phyloP scores from a whole-genome alignment of 2,888 invertebrate genomes.

The Ctena decussata region DNA sequence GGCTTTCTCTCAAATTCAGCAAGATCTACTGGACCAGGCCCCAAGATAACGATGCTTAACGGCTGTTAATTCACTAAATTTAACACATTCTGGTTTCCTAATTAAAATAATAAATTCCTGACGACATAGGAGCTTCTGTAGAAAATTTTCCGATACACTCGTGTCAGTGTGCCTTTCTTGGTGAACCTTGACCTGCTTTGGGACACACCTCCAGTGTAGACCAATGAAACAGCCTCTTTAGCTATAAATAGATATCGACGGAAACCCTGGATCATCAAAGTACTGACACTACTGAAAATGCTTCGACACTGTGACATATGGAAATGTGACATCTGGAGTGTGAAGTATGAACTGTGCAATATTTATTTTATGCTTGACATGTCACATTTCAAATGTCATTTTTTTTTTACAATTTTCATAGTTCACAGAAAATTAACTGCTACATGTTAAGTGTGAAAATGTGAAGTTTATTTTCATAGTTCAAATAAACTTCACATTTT shows the following conservation, averaged over 20 bases:
- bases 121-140: neutral
- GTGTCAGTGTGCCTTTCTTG: conserved; percentile 9
- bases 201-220: conserved; percentile 60
- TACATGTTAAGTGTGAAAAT: no score
- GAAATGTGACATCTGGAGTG: no score
- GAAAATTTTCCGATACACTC: conserved; percentile 1
- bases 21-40: neutral
- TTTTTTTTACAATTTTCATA: no score
- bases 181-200: neutral
- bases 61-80: neutral
- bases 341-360: no score
- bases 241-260: conserved; percentile 1
- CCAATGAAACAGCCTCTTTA: conserved; percentile 33
- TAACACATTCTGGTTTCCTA: neutral
- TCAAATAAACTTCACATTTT: no score
- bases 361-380: no score
- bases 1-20: neutral
- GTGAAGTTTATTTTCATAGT: no score
- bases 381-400: no score
- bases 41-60: neutral
- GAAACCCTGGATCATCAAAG: no score
- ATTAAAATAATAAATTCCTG: neutral
- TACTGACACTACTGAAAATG: no score
- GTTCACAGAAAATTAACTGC: no score
- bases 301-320: no score